Percentiles rank a stretch among this genome's conserved stretches.
Conservation (phyloP, 2,888 invertebrate species). For the Lysandra bellargus region DNA sequence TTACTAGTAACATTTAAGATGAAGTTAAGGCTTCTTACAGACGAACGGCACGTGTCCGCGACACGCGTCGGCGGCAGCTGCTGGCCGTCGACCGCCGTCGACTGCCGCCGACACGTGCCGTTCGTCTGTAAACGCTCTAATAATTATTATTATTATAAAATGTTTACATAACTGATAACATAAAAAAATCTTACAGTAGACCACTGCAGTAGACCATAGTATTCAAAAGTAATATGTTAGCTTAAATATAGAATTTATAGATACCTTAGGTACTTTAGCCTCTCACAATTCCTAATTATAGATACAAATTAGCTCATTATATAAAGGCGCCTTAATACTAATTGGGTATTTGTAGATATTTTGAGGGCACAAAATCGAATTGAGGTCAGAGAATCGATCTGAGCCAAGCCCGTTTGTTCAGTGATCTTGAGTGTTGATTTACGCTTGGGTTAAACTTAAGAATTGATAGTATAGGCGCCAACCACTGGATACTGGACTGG, state of each 20-base stretch:
- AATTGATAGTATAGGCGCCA: not conserved
- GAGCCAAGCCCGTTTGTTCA: not conserved
- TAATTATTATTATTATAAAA: too few relatives aligned
- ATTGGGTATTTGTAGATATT: not conserved
- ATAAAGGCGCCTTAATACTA: not conserved
- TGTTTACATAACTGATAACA: too few relatives aligned
- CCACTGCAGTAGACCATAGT: too few relatives aligned
- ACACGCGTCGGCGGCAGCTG: too few relatives aligned
- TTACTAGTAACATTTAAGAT: not conserved
- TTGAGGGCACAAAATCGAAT: not conserved
- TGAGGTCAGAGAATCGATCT: not conserved
- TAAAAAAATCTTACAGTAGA: not conserved
- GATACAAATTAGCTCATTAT: not conserved
- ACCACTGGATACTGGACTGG: not conserved
- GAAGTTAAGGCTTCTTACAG: not conserved
- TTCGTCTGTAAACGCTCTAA: too few relatives aligned
- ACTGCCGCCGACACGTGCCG: too few relatives aligned
- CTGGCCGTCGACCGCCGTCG: too few relatives aligned
- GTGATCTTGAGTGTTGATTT: not conserved
- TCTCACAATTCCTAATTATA: not conserved
- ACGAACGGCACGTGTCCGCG: too few relatives aligned
- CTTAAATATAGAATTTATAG: not conserved
- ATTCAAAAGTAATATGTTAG: not conserved
- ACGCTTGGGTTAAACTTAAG: not conserved
- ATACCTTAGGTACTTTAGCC: not conserved